Conservation (phyloP, 2,113 vertebrate genomes). For the Sciurus niger region DNA sequence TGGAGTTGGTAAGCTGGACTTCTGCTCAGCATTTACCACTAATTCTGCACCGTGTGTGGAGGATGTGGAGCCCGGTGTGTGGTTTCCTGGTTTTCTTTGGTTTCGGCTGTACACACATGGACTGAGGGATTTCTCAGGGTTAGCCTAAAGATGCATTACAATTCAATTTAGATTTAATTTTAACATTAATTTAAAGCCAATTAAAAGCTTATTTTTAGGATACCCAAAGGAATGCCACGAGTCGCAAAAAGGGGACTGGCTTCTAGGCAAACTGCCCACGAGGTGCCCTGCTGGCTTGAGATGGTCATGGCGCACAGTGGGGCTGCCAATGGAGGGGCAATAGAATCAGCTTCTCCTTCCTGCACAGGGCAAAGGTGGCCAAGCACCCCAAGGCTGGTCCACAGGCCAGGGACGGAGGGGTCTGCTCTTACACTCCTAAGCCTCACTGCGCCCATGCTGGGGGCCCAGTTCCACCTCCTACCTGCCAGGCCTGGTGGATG, state of each 20-base stretch:
- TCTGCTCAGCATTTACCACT: too few species aligned
- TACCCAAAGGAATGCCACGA: constrained; percentile 60
- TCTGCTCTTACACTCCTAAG: not conserved
- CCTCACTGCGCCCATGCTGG: fast-evolving
- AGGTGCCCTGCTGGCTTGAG: not conserved
- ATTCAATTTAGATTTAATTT: constrained; percentile 76
- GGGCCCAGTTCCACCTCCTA: not conserved
- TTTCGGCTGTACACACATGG: not conserved
- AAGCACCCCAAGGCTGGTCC: not conserved
- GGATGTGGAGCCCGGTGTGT: fast-evolving
- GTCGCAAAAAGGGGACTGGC: constrained; percentile 2
- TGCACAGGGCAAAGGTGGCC: not conserved
- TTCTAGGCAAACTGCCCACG: constrained; percentile 30
- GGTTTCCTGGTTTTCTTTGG: not conserved
- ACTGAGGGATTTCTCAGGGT: not conserved
- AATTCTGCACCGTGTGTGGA: fast-evolving
- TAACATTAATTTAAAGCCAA: constrained; percentile 78
- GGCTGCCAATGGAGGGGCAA: not conserved
- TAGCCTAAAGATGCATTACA: not conserved
- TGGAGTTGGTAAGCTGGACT: not conserved
- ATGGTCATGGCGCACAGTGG: fast-evolving
- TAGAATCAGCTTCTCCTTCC: not conserved
- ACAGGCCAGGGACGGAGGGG: not conserved
- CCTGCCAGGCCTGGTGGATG: not conserved
- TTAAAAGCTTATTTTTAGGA: constrained; percentile 82